Percentiles rank a stretch among this genome's conserved stretches.
Conservation (phyloP, 2,888 invertebrate genomes). For the Cristatella mucedo region DNA sequence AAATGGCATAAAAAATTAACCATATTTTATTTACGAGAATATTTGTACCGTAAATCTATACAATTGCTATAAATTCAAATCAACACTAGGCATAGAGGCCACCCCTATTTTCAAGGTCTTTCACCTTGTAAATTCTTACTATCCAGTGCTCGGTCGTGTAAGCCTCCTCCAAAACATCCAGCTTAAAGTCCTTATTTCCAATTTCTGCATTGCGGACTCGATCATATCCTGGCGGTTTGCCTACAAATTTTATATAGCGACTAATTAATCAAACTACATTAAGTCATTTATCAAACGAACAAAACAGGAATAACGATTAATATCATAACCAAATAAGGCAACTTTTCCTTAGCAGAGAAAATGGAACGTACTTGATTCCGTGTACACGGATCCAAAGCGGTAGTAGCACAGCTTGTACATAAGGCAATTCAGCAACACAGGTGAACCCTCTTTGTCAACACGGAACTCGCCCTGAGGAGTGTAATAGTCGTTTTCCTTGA, state of each 20-base stretch:
- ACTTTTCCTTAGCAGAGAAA: not conserved
- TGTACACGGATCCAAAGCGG: conserved; percentile 86
- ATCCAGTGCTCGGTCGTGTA: conserved; percentile 99
- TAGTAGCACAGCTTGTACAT: conserved; percentile 99
- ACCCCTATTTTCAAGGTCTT: conserved; percentile 63
- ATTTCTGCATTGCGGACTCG: conserved; percentile 91
- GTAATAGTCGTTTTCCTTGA: conserved; percentile 91
- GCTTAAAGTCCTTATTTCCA: conserved; percentile 91
- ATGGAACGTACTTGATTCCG: conserved; percentile 70
- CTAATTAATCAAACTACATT: too few species aligned
- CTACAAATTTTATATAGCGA: too few species aligned
- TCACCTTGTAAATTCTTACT: conserved; percentile 92
- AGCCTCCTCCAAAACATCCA: conserved; percentile 96
- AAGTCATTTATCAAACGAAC: too few species aligned
- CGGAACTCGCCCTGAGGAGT: conserved; percentile 85
- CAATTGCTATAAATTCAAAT: too few species aligned
- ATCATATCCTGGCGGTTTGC: conserved; percentile 92
- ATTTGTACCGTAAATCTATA: too few species aligned
- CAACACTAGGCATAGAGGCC: too few species aligned
- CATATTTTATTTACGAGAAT: too few species aligned
- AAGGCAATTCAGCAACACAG: conserved; percentile 76
- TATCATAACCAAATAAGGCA: conserved; percentile 1
- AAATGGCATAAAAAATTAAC: too few species aligned
- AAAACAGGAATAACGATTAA: too few species aligned
- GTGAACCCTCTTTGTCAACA: conserved; percentile 82